A percentile compares a stretch with the other conserved stretches of the same genome.
These are phyloP conservation scores for Crotophaga sulcirostris DNA, from an alignment of 2,113 vertebrate genomes.

Conservation along the genomic window DNA sequence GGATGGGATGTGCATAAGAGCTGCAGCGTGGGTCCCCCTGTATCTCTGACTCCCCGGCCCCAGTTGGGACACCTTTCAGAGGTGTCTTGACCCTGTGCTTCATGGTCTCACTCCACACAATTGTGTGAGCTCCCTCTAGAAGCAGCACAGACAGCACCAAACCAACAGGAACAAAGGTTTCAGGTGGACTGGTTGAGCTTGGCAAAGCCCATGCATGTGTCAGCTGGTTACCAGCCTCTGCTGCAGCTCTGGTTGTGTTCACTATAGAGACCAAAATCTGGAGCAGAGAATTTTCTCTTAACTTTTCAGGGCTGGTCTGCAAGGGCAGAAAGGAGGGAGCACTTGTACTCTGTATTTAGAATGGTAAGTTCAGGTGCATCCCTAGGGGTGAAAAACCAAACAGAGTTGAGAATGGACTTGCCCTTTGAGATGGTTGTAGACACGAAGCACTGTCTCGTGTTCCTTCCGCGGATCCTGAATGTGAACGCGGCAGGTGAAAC, in stretches of 20 bases:
- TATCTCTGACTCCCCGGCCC: too few species aligned
- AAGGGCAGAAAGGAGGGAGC: neutral
- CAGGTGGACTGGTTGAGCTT: neutral
- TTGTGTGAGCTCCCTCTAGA: neutral
- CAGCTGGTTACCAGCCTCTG: neutral
- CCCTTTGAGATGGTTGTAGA: constrained; percentile 93
- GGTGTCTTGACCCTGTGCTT: neutral
- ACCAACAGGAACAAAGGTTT: neutral
- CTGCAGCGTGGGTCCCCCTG: neutral
- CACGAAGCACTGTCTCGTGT: constrained; percentile 81
- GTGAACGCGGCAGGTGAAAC: constrained; percentile 94
- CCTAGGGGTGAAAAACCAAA: rapidly evolving
- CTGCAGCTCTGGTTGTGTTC: rapidly evolving
- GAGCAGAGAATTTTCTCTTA: neutral
- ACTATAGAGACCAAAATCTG: rapidly evolving
- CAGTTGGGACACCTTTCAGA: neutral
- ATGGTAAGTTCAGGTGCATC: rapidly evolving
- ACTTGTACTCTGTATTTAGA: neutral
- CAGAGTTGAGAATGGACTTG: neutral
- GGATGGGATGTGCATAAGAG: rapidly evolving
- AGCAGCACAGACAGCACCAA: neutral
- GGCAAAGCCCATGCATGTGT: neutral
- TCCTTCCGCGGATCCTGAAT: constrained; percentile 91
- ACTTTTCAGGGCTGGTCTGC: too few species aligned
- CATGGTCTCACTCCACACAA: neutral